Percentiles rank a stretch among this genome's conserved stretches.
phyloP scores from a whole-genome alignment of 2,888 invertebrate species.

The Trissolcus brochymenae region DNA sequence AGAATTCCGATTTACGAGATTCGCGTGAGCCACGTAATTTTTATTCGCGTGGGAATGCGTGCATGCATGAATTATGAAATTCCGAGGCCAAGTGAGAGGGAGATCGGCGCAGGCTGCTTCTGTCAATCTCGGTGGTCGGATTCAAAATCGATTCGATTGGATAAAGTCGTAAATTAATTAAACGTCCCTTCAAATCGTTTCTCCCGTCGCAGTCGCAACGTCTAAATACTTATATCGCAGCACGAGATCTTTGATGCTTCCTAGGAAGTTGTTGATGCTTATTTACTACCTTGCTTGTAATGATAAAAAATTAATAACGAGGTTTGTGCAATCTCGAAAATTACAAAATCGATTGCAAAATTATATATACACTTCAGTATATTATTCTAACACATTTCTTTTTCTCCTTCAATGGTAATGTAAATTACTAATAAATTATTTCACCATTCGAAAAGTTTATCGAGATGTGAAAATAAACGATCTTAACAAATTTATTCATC shows the following conservation, averaged over 20 bases:
- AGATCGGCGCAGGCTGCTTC: conserved; percentile 34
- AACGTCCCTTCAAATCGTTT: conserved; percentile 55
- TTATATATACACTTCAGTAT: too few relatives aligned
- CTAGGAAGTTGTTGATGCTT: conserved; percentile 27
- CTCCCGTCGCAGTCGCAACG: conserved; percentile 50
- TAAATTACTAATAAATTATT: too few relatives aligned
- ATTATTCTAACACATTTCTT: too few relatives aligned
- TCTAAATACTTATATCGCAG: conserved; percentile 56
- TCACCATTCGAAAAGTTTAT: too few relatives aligned
- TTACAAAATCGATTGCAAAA: background rate
- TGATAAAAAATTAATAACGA: background rate
- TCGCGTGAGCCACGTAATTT: conserved; percentile 4
- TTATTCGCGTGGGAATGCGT: conserved; percentile 14
- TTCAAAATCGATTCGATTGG: conserved; percentile 46
- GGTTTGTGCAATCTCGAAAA: background rate
- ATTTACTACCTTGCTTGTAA: conserved; percentile 16
- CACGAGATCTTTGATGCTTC: conserved; percentile 40
- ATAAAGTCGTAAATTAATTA: conserved; percentile 58
- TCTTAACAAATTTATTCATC: too few relatives aligned
- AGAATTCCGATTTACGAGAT: conserved; percentile 22
- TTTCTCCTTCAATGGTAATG: too few relatives aligned
- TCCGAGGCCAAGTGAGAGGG: background rate
- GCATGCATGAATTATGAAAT: background rate
- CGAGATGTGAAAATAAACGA: too few relatives aligned
- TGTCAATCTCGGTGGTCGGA: conserved; percentile 34